Conservation (phyloP, 2,797 vertebrate genomes). For the Pangasius larnaudii region DNA sequence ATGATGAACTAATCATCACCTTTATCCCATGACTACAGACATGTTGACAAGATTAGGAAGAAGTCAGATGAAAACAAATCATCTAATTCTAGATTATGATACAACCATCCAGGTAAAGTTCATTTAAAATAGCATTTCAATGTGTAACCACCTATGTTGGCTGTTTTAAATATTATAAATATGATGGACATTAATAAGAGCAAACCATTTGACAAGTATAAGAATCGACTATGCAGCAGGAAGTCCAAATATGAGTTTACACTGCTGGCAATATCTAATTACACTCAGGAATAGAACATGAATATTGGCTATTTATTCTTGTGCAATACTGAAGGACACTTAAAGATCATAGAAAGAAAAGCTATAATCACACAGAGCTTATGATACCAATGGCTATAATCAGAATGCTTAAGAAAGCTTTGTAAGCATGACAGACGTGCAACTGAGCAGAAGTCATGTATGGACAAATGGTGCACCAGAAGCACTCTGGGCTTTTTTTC, state of each 20-base stretch:
- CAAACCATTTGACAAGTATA: neutral
- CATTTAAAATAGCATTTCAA: neutral
- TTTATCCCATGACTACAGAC: neutral
- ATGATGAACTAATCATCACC: neutral
- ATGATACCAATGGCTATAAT: neutral
- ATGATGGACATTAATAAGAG: neutral
- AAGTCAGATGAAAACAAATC: neutral
- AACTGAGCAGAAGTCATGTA: neutral
- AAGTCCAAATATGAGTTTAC: neutral
- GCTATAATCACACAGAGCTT: neutral
- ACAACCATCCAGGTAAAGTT: neutral
- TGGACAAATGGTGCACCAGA: neutral
- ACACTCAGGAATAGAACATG: neutral
- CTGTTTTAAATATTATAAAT: neutral
- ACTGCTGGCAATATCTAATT: neutral
- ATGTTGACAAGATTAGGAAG: neutral
- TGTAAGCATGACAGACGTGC: neutral
- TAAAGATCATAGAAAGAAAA: neutral
- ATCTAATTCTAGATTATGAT: neutral
- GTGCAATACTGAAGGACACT: neutral
- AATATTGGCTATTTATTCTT: neutral
- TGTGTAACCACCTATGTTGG: neutral
- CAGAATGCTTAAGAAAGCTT: neutral
- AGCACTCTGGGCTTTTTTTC: neutral
- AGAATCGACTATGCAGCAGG: neutral